These are phyloP conservation scores for Aix galericulata DNA, from an alignment of 2,113 vertebrate genomes.

Conservation along the genomic window DNA sequence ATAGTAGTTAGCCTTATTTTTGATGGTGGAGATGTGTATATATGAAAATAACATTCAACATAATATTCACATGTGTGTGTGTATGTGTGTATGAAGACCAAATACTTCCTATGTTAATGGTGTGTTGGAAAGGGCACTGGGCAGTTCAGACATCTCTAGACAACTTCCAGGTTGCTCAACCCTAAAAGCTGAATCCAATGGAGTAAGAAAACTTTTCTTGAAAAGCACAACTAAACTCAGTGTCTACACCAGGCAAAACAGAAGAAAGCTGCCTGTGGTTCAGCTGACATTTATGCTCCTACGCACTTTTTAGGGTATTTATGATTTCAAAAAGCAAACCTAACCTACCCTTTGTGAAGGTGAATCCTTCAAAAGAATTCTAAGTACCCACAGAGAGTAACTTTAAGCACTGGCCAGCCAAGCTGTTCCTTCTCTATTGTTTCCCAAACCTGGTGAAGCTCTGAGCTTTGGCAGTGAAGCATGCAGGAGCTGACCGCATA, in stretches of 20 bases:
- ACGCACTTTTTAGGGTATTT: background rate
- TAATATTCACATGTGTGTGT: no score
- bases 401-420: background rate
- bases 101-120: background rate
- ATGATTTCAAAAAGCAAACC: background rate
- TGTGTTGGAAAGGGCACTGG: background rate
- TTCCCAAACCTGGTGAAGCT: background rate
- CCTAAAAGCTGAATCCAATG: background rate
- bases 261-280: background rate
- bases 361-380: background rate
- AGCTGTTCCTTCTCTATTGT: background rate
- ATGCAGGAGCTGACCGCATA: accelerated
- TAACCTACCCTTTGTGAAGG: background rate
- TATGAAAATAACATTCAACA: background rate
- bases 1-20: background rate
- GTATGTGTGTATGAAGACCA: background rate
- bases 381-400: background rate
- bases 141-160: background rate
- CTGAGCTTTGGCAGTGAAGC: background rate
- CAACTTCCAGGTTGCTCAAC: background rate
- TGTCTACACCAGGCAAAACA: background rate
- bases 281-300: background rate
- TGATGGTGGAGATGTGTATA: background rate
- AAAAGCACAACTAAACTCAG: background rate
- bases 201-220: background rate